phyloP scores from a whole-genome alignment of 2,797 vertebrate genomes.

The Pristis pectinata region DNA sequence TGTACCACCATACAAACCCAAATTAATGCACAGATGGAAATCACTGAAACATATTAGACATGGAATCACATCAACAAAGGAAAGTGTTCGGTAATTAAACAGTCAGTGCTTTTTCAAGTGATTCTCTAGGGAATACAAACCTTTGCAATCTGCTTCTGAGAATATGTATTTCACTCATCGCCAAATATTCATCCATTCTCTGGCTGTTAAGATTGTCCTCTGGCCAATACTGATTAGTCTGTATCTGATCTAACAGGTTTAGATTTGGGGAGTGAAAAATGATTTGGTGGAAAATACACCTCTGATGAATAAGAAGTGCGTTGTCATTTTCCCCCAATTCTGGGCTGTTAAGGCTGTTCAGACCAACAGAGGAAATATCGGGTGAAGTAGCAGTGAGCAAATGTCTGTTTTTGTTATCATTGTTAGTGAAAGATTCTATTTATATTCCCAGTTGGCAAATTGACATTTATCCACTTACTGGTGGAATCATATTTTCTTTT shows the following conservation, averaged over 20 bases:
- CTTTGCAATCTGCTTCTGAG: neutral
- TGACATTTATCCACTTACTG: neutral
- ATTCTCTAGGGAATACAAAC: neutral
- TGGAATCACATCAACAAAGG: neutral
- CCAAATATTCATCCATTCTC: neutral
- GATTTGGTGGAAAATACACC: neutral
- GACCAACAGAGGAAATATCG: neutral
- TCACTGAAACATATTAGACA: neutral
- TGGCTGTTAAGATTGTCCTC: neutral
- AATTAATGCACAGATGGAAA: neutral
- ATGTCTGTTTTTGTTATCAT: conserved; percentile 1
- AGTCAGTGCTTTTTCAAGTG: neutral
- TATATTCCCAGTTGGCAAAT: conserved; percentile 26
- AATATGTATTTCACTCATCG: neutral
- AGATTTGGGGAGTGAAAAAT: neutral
- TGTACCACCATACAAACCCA: too few species aligned
- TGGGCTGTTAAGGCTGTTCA: neutral
- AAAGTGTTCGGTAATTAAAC: neutral
- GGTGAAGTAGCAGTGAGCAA: neutral
- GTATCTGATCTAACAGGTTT: neutral
- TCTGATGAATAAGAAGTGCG: neutral
- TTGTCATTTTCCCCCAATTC: neutral
- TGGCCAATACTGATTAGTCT: neutral
- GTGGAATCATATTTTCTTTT: conserved; percentile 23
- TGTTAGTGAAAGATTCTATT: neutral